phyloP scores from a whole-genome alignment of 1,140 invertebrate species.

The Andricus grossulariae region DNA sequence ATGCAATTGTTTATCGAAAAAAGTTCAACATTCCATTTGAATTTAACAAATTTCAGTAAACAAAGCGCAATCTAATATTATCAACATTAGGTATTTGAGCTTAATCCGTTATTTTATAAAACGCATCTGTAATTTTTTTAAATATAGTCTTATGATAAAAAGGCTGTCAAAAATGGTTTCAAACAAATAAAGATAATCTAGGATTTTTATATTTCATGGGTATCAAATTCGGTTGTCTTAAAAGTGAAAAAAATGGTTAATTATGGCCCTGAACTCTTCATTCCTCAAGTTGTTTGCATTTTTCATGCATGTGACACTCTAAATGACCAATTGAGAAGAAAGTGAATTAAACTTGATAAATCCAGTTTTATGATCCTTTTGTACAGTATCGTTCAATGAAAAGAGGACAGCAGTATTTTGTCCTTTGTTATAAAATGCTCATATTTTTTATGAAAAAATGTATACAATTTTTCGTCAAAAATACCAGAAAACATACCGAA shows the following conservation, averaged over 20 bases:
- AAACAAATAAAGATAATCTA: neutral
- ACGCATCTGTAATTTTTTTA: neutral
- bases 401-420: too few relatives aligned
- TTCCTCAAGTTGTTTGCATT: neutral
- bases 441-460: too few relatives aligned
- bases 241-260: neutral
- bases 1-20: too few relatives aligned
- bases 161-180: neutral
- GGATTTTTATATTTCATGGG: neutral
- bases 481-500: too few relatives aligned
- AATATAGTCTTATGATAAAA: neutral
- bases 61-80: too few relatives aligned
- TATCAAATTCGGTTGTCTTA: neutral
- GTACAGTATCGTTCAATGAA: neutral
- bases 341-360: neutral
- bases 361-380: neutral
- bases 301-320: conserved; percentile 1
- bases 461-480: too few relatives aligned
- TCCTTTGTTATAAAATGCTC: too few relatives aligned
- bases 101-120: too few relatives aligned
- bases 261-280: neutral
- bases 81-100: too few relatives aligned
- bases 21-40: too few relatives aligned
- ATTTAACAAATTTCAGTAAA: too few relatives aligned
- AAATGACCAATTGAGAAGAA: neutral